Conservation (phyloP, 2,113 vertebrate species). For the Heterochromis multidens region DNA sequence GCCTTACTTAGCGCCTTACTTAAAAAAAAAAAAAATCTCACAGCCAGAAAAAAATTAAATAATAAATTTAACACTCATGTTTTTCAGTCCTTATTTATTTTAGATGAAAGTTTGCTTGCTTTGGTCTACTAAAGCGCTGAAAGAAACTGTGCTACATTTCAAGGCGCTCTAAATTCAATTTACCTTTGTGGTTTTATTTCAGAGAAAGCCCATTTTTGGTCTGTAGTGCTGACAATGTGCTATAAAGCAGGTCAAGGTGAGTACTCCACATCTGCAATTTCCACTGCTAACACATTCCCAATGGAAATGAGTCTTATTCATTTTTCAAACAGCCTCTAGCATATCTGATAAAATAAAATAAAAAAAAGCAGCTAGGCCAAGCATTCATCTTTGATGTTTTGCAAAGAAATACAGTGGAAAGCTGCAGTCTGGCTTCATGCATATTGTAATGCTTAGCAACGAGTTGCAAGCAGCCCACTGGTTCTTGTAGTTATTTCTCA, state of each 20-base stretch:
- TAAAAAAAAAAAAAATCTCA: neutral
- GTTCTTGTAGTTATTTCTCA: neutral
- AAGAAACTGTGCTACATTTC: neutral
- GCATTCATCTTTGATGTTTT: constrained; percentile 58
- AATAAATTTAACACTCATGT: neutral
- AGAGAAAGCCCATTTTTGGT: neutral
- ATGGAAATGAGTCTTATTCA: constrained; percentile 69
- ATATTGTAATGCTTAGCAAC: neutral
- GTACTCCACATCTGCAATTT: constrained; percentile 58
- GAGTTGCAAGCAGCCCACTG: neutral
- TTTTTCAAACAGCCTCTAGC: constrained; percentile 70
- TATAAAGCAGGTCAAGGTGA: constrained; percentile 63
- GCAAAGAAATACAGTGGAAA: constrained; percentile 12
- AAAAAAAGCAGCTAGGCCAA: constrained; percentile 32
- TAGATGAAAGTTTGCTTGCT: neutral
- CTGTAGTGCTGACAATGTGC: constrained; percentile 1
- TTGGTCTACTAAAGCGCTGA: neutral
- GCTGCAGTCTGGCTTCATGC: neutral
- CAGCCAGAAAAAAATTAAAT: neutral
- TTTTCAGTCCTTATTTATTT: neutral
- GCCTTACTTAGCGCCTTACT: too few relatives aligned
- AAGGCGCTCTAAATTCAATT: neutral
- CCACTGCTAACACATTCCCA: constrained; percentile 55
- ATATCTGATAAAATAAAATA: constrained; percentile 43
- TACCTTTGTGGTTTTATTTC: neutral